Conservation (phyloP, 53 echinoderm and acorn worm genomes). For the Echinometra lucunter region DNA sequence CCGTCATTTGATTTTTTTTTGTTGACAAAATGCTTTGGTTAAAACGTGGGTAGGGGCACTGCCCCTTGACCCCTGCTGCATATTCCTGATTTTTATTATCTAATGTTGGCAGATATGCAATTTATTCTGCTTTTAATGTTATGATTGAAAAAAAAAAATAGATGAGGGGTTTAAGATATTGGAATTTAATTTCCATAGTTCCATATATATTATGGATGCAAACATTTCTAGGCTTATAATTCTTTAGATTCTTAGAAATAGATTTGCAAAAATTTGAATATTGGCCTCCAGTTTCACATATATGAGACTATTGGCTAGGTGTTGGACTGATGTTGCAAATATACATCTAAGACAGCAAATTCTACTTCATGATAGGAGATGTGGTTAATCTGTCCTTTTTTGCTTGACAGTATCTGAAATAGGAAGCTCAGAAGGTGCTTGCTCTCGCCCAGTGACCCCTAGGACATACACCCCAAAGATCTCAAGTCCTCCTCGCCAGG, state of each 20-base stretch:
- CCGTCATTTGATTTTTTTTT: too few species aligned
- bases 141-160: neutral
- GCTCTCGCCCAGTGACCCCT: constrained; percentile 48
- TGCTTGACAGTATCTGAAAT: constrained; percentile 64
- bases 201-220: neutral
- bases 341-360: neutral
- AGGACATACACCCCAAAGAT: constrained; percentile 55
- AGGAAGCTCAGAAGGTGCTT: constrained; percentile 57
- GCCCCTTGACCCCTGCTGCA: too few species aligned
- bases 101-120: too few species aligned
- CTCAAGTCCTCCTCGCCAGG: neutral
- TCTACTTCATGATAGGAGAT: neutral
- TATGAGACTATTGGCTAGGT: neutral
- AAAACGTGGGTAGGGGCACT: too few species aligned
- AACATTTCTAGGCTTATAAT: neutral
- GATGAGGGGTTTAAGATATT: neutral
- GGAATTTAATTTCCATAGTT: neutral
- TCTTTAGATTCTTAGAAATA: too few species aligned
- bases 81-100: too few species aligned
- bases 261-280: too few species aligned
- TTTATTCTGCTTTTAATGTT: neutral
- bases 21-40: too few species aligned
- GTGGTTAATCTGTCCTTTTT: neutral
- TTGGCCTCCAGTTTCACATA: too few species aligned
- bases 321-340: neutral